A percentile compares a stretch with the other conserved stretches of the same genome.
Evolutionary conservation across 2,888 invertebrate species (phyloP).

Genomic region (Diarsia rubi): DNA sequence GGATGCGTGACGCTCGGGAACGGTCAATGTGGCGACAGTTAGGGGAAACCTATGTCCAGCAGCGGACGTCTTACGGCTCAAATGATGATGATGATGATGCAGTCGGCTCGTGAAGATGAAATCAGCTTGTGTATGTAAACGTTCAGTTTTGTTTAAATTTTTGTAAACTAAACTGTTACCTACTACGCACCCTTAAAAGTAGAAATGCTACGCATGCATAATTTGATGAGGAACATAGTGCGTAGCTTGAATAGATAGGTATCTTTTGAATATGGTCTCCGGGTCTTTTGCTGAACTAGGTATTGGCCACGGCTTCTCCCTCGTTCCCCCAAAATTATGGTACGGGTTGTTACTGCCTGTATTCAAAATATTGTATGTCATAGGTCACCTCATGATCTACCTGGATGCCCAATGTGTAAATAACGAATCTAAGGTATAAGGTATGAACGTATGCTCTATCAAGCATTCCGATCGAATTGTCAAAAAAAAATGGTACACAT

Average conservation of each 20-base stretch:
- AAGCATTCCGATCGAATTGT: too few relatives aligned
- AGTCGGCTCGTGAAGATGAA: background rate
- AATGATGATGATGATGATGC: too few relatives aligned
- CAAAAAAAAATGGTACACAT: too few relatives aligned
- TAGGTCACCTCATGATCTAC: background rate
- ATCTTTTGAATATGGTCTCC: slow-evolving; percentile 12
- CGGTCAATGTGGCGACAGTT: too few relatives aligned
- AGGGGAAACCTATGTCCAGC: too few relatives aligned
- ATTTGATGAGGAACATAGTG: slow-evolving; percentile 25
- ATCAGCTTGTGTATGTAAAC: too few relatives aligned
- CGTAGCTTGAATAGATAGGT: background rate
- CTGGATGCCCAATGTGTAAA: too few relatives aligned
- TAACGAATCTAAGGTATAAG: too few relatives aligned
- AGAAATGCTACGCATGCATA: slow-evolving; percentile 36
- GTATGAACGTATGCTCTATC: too few relatives aligned
- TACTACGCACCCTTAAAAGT: slow-evolving; percentile 36
- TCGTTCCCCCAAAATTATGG: background rate
- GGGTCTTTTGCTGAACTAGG: background rate
- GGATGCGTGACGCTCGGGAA: too few relatives aligned
- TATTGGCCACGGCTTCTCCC: background rate
- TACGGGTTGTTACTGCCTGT: background rate
- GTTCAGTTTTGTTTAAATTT: slow-evolving; percentile 9
- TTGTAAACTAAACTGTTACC: background rate
- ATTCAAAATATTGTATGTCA: background rate
- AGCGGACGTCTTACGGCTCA: too few relatives aligned